Base-by-base conservation (phyloP, 2,888 invertebrate species). In the Drosophila engyochracea region DNA sequence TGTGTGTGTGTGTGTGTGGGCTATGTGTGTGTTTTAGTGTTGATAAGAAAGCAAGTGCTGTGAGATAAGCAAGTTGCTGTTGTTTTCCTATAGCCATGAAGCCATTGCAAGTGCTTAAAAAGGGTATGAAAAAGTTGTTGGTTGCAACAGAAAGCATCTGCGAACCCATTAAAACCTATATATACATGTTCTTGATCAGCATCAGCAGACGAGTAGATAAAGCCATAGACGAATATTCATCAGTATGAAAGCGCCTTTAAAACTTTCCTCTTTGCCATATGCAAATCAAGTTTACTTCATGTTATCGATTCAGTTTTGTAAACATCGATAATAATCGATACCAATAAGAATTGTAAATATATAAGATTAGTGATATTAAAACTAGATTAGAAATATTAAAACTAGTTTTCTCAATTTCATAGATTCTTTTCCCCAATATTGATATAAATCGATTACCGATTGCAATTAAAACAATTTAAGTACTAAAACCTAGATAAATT, bases 31-130 rank as follows among this genome's bases (percentile, higher is more conserved):
- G 81, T 71, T 70, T 79, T 74, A 70, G 67, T 72, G 75, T 70
- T 85, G 78, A 80, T 89, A 76, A 79, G 82, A 70, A 74, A 79
- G 82, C 81, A 65, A 78, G 66, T 66, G 78, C 58, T 52, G 67
- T 30, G 78, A 47, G 47, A 82, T 81, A 83, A 82, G 75, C 81
- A 76, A 76, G 75, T 67, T 68, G 59, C 52, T 52, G 60, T 64
- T 65, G 79, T 72, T 81, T 62, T 66, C 57, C 57, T 65, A 16
- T 47, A 47, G 47, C 9, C 47, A 47, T 16, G 16, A 47, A 47
- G 16, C 25, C 9, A 47, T 16, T 16, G 9, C 16, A 16, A 47
- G 22, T 25, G 14, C 47, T 22, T 47, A 22, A 7, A 22, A 16
- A 22, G 4, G 25, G 25, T 25, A 47, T 25, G 9, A 7, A 4